Percentiles rank a stretch among this genome's conserved stretches.
These are phyloP conservation scores for Hestina assimilis DNA, from an alignment of 1,140 invertebrate species.

Conservation along the genomic window DNA sequence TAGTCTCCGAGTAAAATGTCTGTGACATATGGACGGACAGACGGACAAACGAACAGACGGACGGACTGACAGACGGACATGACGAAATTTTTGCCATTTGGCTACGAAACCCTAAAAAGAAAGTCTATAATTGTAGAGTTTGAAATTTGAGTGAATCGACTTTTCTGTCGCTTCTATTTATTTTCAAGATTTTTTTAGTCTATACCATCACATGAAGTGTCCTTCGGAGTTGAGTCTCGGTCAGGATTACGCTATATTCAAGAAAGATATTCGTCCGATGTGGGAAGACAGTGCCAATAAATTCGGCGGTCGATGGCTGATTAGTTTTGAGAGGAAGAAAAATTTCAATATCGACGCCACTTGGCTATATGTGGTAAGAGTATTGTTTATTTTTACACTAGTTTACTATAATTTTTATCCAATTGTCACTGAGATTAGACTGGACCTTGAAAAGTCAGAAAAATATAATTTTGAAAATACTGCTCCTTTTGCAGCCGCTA, in stretches of 20 bases:
- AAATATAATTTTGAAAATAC: too few species aligned
- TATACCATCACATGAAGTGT: conserved; percentile 96
- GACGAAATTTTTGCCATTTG: too few species aligned
- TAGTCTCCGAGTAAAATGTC: too few species aligned
- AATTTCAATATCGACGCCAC: conserved; percentile 89
- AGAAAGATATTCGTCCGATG: conserved; percentile 95
- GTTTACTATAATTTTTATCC: neutral
- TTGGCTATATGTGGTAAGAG: conserved; percentile 94
- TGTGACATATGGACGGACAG: too few species aligned
- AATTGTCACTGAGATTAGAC: neutral
- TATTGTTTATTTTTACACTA: neutral
- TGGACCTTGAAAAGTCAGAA: too few species aligned
- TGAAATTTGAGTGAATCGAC: too few species aligned
- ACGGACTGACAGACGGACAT: too few species aligned
- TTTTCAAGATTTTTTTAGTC: conserved; percentile 76
- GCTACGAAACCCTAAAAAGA: too few species aligned
- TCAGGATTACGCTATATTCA: conserved; percentile 96
- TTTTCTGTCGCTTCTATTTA: neutral
- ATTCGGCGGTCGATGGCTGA: conserved; percentile 94
- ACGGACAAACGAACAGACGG: too few species aligned
- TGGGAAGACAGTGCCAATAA: conserved; percentile 95
- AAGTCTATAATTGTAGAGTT: too few species aligned
- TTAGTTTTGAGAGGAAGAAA: conserved; percentile 87
- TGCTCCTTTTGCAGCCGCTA: too few species aligned
- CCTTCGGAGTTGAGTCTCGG: conserved; percentile 91